Evolutionary conservation across 2,797 vertebrate genomes (phyloP), one percentile per base, ranked within the genome.

Genomic region (Sebastes cheni): DNA sequence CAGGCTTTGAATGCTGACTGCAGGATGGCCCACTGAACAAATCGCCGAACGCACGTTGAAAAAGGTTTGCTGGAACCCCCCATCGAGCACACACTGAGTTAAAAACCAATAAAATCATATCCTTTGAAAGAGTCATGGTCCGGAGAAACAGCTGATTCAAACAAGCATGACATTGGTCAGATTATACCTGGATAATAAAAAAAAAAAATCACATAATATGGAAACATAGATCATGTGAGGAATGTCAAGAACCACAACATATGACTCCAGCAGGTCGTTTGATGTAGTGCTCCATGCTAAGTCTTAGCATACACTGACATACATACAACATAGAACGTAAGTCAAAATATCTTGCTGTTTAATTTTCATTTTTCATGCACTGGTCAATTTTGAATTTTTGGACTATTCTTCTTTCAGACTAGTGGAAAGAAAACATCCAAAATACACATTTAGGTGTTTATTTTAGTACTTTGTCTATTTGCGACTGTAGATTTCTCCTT

Each of bases 1-100:
- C 39, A 18, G 76, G 65, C 73, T 82, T 79, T 82, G 61, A 87
- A 88, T 79, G 22, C 34, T 81, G 77, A 88, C 85, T 75, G 68
- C 80, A 72, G 54, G 70, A 80, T 56, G 55, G 62, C 55, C 75
- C 30, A 66, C 77, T 72, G 77, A 81, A 83, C 64, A 86, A 84
- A 83, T 80, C 22, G 25, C 55, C 76, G 36, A 80, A 61, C 42
- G 4, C 67, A 78, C 60, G 34, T 3, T 62, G 71, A 65, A 82
- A 62, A 72, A 71, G 61, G 36, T 58, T 62, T 62, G 3, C 18
- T 77, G 23, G 64, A 75, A 61, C 30, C 70, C 71, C 73, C 55
- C 18, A 58, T 20, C 20, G 77, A 34, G 62, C 25, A 65, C 66
- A 82, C 29, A 71, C 42, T 59, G 67, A 55, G 60, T 16, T 60